These are phyloP conservation scores for Eidolon dupreanum DNA, from an alignment of 2,797 vertebrate genomes.

Conservation along the genomic window DNA sequence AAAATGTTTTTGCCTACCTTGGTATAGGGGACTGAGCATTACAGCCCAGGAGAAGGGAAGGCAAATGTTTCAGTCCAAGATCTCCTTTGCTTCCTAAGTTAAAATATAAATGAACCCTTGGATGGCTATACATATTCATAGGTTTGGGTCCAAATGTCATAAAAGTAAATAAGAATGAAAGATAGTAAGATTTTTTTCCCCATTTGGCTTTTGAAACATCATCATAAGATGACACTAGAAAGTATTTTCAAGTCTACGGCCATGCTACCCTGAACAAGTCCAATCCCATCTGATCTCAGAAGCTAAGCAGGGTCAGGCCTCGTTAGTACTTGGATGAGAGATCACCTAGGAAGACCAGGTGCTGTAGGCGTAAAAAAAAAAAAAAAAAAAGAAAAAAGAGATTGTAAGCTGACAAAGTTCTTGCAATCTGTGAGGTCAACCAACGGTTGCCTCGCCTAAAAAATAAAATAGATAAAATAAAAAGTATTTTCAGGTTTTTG, in stretches of 20 bases:
- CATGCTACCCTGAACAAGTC: too few species aligned
- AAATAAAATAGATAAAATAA: too few species aligned
- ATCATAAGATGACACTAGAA: background rate
- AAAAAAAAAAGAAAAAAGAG: too few species aligned
- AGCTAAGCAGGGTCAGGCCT: too few species aligned
- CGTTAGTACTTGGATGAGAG: too few species aligned
- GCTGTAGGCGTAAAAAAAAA: too few species aligned
- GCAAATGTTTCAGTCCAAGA: background rate
- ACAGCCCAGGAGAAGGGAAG: background rate
- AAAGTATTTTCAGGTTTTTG: background rate
- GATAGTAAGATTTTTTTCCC: background rate
- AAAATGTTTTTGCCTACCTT: background rate
- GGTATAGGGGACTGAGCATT: background rate
- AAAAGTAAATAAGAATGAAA: background rate
- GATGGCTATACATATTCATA: background rate
- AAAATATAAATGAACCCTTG: background rate
- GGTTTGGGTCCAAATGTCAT: constrained; percentile 28
- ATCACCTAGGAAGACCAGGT: too few species aligned
- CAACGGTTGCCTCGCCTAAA: too few species aligned
- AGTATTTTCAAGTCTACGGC: background rate
- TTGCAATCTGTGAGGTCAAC: too few species aligned
- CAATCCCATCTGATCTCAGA: too few species aligned
- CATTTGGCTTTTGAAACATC: background rate
- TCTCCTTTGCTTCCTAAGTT: background rate
- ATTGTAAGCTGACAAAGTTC: too few species aligned